Evolutionary conservation across 2,113 vertebrate genomes (phyloP), one percentile per base, ranked within the genome.

Genomic region (Amphiprion percula): DNA sequence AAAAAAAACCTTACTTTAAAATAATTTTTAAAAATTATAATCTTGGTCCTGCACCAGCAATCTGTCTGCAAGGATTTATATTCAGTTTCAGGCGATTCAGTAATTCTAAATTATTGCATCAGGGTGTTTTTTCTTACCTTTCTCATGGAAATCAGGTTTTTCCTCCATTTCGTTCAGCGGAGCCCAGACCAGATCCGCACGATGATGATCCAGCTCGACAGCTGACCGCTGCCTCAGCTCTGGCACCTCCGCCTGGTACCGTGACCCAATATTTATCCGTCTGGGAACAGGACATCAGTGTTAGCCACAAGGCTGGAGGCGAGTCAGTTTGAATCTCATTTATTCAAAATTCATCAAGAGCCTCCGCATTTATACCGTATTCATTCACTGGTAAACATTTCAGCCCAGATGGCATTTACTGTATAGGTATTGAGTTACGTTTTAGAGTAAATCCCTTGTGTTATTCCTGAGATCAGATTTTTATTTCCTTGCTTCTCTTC

Each of bases 241-340:
- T 1, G 98, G 98, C 62, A 99, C 96, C 91, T 99, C 97, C 0
- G 98, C 98, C 91, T 99, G 98, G 93, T 99, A 99, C 37, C 95
- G 95, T 46, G 94, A 93, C 54, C 98, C 98, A 33, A 99, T 97
- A 10, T 99, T 99, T 90, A 99, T 99, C 83, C 97, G 95, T 68
- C 98, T 99, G 89, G 30, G 74, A 60, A 77, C 33, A 78, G n/a
- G 54, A 76, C 19, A 68, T 17, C 2, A 30, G 56, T 17, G 49
- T 74, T 17, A 82, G 41, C 0, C 0, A 49, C 61, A 7, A 10
- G 7, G 37, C 1, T 26, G 41, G 60, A 65, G 24, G 30, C n/a
- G 5, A 19, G 5, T 65, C 49, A 56, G 16, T 37, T 16, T 47
- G 12, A 71, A 77, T 54, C 21, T 6, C 3, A 56, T 28, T 19